Percentiles rank a stretch among this genome's conserved stretches.
Evolutionary conservation across 2,888 invertebrate genomes (phyloP).

Genomic region (Micoletzkya japonica): DNA sequence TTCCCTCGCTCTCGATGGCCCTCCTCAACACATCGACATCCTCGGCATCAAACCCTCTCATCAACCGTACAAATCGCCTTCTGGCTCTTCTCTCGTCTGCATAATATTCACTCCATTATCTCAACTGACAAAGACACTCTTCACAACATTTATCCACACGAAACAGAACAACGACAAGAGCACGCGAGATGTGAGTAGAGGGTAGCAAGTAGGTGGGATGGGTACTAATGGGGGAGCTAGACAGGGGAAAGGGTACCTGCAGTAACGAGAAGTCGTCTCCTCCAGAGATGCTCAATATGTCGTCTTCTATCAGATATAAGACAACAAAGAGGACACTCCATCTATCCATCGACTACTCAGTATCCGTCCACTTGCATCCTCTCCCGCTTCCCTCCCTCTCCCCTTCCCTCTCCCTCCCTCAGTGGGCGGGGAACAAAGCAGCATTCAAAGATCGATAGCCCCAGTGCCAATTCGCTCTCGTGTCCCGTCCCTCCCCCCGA

Average conservation of each 20-base stretch:
- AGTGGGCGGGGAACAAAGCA: slow-evolving; percentile 20
- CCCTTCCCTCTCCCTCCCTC: slow-evolving; percentile 23
- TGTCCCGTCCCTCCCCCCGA: slow-evolving; percentile 5
- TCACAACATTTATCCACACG: neutral
- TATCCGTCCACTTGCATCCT: neutral
- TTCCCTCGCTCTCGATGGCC: slow-evolving; percentile 49
- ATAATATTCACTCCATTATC: neutral
- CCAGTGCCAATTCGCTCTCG: neutral
- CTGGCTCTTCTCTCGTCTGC: slow-evolving; percentile 18
- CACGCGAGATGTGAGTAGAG: neutral
- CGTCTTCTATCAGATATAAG: slow-evolving; percentile 23
- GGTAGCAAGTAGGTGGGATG: neutral
- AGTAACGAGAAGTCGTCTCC: slow-evolving; percentile 21
- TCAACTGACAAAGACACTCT: neutral
- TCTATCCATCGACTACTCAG: neutral
- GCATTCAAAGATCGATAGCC: slow-evolving; percentile 21
- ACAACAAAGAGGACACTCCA: slow-evolving; percentile 28
- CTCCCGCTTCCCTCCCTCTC: slow-evolving; percentile 16
- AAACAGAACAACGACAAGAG: neutral
- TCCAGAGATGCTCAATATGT: slow-evolving; percentile 25
- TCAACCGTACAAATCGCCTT: slow-evolving; percentile 55
- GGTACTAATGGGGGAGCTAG: neutral
- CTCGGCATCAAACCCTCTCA: slow-evolving; percentile 63
- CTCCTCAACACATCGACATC: slow-evolving; percentile 61
- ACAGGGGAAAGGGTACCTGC: neutral